Conservation (phyloP, 1,140 invertebrate species). For the Arion vulgaris region DNA sequence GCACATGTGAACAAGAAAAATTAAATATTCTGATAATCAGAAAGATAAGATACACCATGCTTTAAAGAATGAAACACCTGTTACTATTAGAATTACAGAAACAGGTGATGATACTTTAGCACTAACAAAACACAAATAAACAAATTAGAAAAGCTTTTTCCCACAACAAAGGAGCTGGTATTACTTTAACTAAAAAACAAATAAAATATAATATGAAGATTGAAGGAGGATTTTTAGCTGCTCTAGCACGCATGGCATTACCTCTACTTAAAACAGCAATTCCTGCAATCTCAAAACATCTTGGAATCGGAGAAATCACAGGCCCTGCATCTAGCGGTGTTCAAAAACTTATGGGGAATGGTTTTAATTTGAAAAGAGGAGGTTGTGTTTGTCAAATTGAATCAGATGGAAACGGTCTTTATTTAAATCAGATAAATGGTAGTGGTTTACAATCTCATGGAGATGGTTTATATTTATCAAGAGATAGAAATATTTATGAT, state of each 20-base stretch:
- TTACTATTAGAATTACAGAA: slow-evolving; percentile 1
- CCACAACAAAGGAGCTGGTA: background rate
- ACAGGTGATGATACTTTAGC: background rate
- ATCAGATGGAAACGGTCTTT: background rate
- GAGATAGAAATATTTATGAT: background rate
- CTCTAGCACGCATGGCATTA: background rate
- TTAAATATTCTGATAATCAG: background rate
- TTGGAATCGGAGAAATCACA: no score
- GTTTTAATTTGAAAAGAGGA: background rate
- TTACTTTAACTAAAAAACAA: background rate
- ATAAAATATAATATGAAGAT: background rate
- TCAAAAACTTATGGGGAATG: background rate
- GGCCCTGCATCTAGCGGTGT: background rate
- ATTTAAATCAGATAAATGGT: background rate
- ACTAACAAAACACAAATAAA: slow-evolving; percentile 7
- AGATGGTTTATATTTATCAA: background rate
- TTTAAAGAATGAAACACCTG: background rate
- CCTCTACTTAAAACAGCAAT: background rate
- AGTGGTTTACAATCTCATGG: background rate
- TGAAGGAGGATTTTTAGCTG: background rate
- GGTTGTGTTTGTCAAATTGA: no score
- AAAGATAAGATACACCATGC: background rate
- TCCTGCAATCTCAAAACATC: background rate
- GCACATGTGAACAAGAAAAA: background rate
- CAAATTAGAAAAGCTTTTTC: background rate